phyloP scores from a whole-genome alignment of 2,888 invertebrate genomes.

The Rhagonycha fulva region DNA sequence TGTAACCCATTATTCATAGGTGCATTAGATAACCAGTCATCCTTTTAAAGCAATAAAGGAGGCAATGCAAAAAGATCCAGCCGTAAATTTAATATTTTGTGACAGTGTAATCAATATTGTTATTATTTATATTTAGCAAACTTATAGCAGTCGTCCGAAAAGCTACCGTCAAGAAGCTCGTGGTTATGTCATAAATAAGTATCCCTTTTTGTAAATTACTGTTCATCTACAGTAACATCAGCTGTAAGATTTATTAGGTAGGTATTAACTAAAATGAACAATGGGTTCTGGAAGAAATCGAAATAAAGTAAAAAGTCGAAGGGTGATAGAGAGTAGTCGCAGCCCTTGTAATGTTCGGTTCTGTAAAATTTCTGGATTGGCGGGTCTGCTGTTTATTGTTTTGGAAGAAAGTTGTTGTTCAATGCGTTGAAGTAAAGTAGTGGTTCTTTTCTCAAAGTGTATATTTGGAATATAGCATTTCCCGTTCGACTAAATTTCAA shows the following conservation, averaged over 20 bases:
- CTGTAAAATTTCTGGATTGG: neutral
- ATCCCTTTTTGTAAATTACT: neutral
- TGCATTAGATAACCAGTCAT: neutral
- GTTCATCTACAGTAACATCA: neutral
- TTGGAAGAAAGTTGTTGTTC: neutral
- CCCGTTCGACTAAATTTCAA: neutral
- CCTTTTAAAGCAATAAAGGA: neutral
- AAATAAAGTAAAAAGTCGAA: neutral
- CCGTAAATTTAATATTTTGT: neutral
- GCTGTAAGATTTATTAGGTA: neutral
- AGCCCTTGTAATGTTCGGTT: neutral
- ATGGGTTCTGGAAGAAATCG: neutral
- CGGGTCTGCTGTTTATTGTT: neutral
- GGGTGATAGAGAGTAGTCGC: neutral
- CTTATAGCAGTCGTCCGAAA: neutral
- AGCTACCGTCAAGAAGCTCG: neutral
- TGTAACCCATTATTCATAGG: neutral
- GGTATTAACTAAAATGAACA: neutral
- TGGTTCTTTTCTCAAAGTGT: neutral
- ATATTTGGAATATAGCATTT: neutral
- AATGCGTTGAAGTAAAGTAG: neutral
- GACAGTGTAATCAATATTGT: neutral
- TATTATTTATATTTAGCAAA: neutral
- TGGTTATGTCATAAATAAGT: neutral
- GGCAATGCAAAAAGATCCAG: neutral